These are phyloP conservation scores for Phalacrocorax aristotelis DNA, from an alignment of 2,113 vertebrate species.

Conservation along the genomic window DNA sequence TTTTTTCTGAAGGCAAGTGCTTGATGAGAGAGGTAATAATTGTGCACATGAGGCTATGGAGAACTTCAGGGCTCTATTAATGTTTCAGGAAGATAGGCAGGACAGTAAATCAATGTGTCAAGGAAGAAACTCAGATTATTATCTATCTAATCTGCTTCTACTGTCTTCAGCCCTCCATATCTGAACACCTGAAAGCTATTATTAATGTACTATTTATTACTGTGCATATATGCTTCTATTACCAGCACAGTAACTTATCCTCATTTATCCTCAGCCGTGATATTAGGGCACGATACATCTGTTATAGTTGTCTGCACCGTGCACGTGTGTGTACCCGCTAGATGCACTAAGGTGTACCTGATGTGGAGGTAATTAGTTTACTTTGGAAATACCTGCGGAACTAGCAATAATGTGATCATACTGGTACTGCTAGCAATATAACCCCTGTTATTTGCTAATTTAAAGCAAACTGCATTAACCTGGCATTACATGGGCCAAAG, in stretches of 20 bases:
- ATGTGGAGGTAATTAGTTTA: not conserved
- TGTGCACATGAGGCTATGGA: not conserved
- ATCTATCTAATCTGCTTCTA: not conserved
- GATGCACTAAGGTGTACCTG: not conserved
- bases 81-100: not conserved
- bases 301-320: not conserved
- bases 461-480: not conserved
- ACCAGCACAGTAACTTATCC: not conserved
- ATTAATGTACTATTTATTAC: slow-evolving; percentile 1
- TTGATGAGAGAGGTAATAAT: not conserved
- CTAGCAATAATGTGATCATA: not conserved
- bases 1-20: not conserved
- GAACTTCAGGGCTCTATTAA: not conserved
- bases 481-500: not conserved
- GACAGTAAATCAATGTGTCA: not conserved
- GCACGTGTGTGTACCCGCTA: not conserved
- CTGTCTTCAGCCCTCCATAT: not conserved
- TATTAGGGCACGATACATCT: not conserved
- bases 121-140: not conserved
- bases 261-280: not conserved
- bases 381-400: not conserved
- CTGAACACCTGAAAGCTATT: not conserved
- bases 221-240: not conserved
- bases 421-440: not conserved
- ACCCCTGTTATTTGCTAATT: not conserved